Conservation (phyloP, 2,888 invertebrate species). For the Drosophila mercatorum region DNA sequence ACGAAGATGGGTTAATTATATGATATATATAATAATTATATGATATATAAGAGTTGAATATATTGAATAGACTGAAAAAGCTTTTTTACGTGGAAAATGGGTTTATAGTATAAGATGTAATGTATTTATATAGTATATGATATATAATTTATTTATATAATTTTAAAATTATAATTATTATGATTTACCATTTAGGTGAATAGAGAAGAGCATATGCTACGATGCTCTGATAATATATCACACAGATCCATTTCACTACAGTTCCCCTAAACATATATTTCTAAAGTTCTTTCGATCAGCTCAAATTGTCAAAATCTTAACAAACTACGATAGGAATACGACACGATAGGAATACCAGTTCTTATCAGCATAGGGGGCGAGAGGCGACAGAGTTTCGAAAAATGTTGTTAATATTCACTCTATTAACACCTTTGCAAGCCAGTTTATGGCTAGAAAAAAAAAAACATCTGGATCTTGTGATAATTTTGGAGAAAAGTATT, state of each 20-base stretch:
- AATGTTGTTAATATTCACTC: constrained; percentile 3
- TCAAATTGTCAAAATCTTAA: background rate
- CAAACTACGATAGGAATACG: background rate
- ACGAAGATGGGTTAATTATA: background rate
- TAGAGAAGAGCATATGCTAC: background rate
- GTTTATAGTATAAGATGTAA: too few relatives aligned
- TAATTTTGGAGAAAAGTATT: background rate
- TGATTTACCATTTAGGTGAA: background rate
- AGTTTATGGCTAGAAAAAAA: constrained; percentile 1
- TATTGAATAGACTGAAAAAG: background rate
- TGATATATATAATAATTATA: background rate
- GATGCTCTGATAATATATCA: too few relatives aligned
- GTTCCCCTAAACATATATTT: background rate
- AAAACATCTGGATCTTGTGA: constrained; percentile 6
- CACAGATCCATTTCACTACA: background rate
- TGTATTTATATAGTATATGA: background rate
- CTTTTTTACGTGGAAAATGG: background rate
- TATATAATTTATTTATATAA: too few relatives aligned
- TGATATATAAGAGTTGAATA: too few relatives aligned
- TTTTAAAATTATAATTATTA: too few relatives aligned
- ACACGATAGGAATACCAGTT: background rate
- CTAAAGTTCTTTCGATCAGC: background rate
- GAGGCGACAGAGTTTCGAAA: background rate
- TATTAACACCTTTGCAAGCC: constrained; percentile 34
- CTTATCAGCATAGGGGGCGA: background rate